Evolutionary conservation across 1,140 invertebrate species (phyloP).

Genomic region (Papilio polytes): DNA sequence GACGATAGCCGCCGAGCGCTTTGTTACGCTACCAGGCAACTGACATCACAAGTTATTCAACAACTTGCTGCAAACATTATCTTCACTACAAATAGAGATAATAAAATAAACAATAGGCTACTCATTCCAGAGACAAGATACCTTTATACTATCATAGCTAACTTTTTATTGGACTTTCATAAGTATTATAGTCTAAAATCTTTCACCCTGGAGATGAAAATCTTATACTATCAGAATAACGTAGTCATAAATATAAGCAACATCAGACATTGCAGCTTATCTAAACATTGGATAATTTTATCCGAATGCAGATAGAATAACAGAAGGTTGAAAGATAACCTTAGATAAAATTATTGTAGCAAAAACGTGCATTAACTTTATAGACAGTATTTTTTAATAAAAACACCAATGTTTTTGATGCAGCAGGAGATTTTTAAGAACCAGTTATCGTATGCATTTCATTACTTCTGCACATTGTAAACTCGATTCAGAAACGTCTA

Average conservation of each 20-base stretch:
- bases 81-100: neutral
- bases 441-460: too few relatives aligned
- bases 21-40: neutral
- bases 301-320: neutral
- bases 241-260: neutral
- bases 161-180: too few relatives aligned
- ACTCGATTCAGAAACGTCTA: neutral
- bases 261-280: neutral
- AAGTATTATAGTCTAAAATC: too few relatives aligned
- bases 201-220: too few relatives aligned
- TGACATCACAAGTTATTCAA: conserved; percentile 25
- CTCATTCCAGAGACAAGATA: neutral
- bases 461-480: neutral
- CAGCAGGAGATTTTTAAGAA: too few relatives aligned
- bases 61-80: neutral
- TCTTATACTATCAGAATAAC: too few relatives aligned
- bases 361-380: neutral
- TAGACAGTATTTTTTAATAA: neutral
- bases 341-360: neutral
- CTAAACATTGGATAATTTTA: neutral
- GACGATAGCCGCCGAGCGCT: neutral
- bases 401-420: neutral
- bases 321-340: neutral
- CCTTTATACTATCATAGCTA: neutral
- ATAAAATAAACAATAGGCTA: neutral